Evolutionary conservation across 2,113 vertebrate species (phyloP).

Genomic region (Tilapia sparmanii): DNA sequence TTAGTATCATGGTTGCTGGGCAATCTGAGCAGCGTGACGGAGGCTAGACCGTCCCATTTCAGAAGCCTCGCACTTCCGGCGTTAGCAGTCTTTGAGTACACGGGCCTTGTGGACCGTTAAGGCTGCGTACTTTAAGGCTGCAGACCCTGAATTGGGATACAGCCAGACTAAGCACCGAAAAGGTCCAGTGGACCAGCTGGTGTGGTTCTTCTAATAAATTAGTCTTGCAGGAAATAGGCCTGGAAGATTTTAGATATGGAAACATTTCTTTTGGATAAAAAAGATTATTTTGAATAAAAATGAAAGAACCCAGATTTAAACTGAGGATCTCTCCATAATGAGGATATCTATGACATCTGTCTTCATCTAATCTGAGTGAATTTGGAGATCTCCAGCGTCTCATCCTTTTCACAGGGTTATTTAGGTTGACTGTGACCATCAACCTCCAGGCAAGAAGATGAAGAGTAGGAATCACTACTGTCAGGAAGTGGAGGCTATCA

Average conservation of each 20-base stretch:
- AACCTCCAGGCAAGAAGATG: neutral
- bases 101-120: too few species aligned
- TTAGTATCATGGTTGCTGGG: too few species aligned
- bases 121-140: too few species aligned
- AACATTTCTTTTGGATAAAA: neutral
- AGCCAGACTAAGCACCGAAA: neutral
- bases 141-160: too few species aligned
- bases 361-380: neutral
- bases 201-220: rapidly evolving
- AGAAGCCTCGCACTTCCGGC: too few species aligned
- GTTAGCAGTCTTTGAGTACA: too few species aligned
- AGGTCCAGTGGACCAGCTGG: neutral
- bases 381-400: neutral
- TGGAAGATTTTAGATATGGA: neutral
- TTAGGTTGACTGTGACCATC: neutral
- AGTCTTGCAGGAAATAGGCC: rapidly evolving
- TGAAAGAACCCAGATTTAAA: neutral
- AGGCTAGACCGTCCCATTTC: too few species aligned
- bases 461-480: neutral
- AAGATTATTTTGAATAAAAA: rapidly evolving
- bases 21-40: too few species aligned
- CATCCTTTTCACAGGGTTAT: rapidly evolving
- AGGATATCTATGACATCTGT: neutral
- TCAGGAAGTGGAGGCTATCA: neutral
- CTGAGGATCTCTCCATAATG: neutral